Conservation (phyloP, 2,888 invertebrate species). For the Hipparchia semele region DNA sequence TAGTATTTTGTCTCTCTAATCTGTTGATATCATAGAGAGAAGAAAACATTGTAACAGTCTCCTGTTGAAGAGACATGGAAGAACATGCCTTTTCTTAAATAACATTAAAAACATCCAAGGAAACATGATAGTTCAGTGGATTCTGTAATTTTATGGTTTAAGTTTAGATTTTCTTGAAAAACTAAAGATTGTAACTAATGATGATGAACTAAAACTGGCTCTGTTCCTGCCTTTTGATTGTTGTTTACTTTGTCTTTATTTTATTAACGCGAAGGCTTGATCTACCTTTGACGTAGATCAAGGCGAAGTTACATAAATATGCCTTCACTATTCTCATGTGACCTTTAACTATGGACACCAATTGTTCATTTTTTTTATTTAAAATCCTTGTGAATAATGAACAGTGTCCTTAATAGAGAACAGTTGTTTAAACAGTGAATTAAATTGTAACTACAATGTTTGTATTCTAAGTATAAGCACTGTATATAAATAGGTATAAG, state of each 20-base stretch:
- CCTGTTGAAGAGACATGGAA: too few relatives aligned
- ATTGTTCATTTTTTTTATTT: conserved; percentile 62
- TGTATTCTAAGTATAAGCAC: conserved; percentile 26
- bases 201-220: neutral
- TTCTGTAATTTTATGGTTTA: too few relatives aligned
- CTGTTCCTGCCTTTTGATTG: conserved; percentile 12
- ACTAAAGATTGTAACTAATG: too few relatives aligned
- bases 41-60: too few relatives aligned
- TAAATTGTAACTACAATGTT: conserved; percentile 46
- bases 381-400: conserved; percentile 76
- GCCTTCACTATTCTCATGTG: conserved; percentile 62
- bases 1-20: too few relatives aligned
- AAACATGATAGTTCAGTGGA: too few relatives aligned
- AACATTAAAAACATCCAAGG: too few relatives aligned
- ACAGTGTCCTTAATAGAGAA: conserved; percentile 66
- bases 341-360: conserved; percentile 69
- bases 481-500: conserved; percentile 8
- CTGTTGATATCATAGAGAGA: too few relatives aligned
- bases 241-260: conserved; percentile 25
- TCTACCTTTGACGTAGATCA: conserved; percentile 58
- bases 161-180: too few relatives aligned
- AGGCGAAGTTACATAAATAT: conserved; percentile 60
- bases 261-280: conserved; percentile 36
- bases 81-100: too few relatives aligned
- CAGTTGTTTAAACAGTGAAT: conserved; percentile 68